phyloP scores from a whole-genome alignment of 2,113 vertebrate species.

The Xenopus borealis region DNA sequence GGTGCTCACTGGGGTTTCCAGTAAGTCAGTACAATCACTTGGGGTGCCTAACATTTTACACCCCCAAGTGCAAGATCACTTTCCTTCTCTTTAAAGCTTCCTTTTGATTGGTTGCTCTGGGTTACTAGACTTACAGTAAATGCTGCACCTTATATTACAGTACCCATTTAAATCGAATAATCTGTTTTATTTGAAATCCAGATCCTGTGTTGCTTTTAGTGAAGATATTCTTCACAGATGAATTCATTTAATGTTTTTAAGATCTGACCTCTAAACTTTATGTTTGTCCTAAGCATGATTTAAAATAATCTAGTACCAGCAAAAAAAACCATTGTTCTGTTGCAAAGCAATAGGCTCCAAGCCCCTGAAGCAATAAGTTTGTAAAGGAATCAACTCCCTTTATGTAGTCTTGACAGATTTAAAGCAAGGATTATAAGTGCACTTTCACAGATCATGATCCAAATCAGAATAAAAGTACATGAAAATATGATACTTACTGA shows the following conservation, averaged over 20 bases:
- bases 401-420: slow-evolving; percentile 44
- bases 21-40: too few relatives aligned
- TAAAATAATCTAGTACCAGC: slow-evolving; percentile 21
- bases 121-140: too few relatives aligned
- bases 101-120: too few relatives aligned
- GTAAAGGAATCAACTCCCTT: slow-evolving; percentile 39
- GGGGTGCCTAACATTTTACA: too few relatives aligned
- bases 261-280: slow-evolving; percentile 20
- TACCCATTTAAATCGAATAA: too few relatives aligned
- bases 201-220: not conserved
- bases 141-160: too few relatives aligned
- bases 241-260: not conserved
- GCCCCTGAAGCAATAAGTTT: slow-evolving; percentile 36
- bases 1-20: too few relatives aligned
- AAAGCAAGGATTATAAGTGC: slow-evolving; percentile 39
- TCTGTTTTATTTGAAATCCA: too few relatives aligned
- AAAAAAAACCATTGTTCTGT: not conserved
- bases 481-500: slow-evolving; percentile 42
- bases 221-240: not conserved
- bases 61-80: too few relatives aligned
- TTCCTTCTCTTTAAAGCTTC: too few relatives aligned
- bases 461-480: slow-evolving; percentile 33
- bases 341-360: slow-evolving; percentile 9
- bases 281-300: slow-evolving; percentile 9
- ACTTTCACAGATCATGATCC: slow-evolving; percentile 41